Evolutionary conservation across 2,888 invertebrate species (phyloP).

Genomic region (Bombyx huttoni): DNA sequence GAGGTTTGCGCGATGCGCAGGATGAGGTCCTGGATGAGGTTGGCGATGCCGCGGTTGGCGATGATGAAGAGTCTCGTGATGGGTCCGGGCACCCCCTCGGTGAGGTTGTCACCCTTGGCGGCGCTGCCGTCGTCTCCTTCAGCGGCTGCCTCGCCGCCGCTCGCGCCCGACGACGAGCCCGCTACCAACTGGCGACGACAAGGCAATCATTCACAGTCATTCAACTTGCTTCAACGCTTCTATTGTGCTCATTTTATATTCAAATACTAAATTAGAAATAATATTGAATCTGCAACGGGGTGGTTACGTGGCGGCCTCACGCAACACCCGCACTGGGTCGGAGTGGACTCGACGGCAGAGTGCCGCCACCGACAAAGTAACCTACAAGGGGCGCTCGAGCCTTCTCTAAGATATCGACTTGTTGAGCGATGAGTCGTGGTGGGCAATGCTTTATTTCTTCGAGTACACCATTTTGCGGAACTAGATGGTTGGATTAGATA

Average conservation of each 20-base stretch:
- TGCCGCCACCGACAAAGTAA: too few relatives aligned
- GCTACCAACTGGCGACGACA: slow-evolving; percentile 78
- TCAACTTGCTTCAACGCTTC: background rate
- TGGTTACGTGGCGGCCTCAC: too few relatives aligned
- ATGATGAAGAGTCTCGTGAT: slow-evolving; percentile 89
- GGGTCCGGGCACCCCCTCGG: slow-evolving; percentile 89
- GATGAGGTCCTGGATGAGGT: slow-evolving; percentile 89
- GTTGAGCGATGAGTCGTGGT: too few relatives aligned
- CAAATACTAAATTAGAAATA: too few relatives aligned
- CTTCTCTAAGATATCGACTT: too few relatives aligned
- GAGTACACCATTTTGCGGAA: too few relatives aligned
- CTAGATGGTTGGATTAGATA: too few relatives aligned
- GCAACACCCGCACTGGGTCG: too few relatives aligned
- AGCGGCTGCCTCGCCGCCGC: slow-evolving; percentile 60
- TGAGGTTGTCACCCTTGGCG: slow-evolving; percentile 77
- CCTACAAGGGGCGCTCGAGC: too few relatives aligned
- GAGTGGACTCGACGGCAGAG: too few relatives aligned
- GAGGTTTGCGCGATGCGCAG: slow-evolving; percentile 91
- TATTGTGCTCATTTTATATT: background rate
- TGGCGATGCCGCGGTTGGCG: slow-evolving; percentile 89
- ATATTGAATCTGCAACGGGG: too few relatives aligned
- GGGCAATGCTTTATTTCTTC: too few relatives aligned
- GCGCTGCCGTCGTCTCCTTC: slow-evolving; percentile 68
- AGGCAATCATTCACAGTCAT: background rate
- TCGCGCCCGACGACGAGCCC: slow-evolving; percentile 75